A percentile compares a stretch with the other conserved stretches of the same genome.
Conservation (phyloP, 37 sponge, comb jelly and placozoan genomes). For the Hormiphora californensis region DNA sequence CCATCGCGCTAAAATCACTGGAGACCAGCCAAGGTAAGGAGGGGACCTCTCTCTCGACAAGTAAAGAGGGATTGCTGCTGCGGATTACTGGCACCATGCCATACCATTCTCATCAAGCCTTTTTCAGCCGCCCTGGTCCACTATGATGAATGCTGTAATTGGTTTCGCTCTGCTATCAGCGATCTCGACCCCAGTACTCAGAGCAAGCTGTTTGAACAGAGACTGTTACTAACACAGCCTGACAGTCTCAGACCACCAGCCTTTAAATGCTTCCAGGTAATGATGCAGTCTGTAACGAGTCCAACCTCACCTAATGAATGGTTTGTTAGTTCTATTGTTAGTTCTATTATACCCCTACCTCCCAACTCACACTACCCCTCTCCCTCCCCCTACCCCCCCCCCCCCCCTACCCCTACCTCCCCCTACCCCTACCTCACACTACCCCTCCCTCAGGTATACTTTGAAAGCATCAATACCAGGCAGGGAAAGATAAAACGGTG, state of each 20-base stretch:
- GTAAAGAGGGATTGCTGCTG: too few species aligned
- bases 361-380: too few species aligned
- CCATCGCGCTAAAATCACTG: conserved; percentile 1
- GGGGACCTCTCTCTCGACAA: too few species aligned
- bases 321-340: too few species aligned
- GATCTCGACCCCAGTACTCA: conserved; percentile 79
- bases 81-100: background rate
- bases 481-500: conserved; percentile 48
- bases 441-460: background rate
- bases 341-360: too few species aligned
- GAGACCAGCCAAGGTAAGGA: background rate
- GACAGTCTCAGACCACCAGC: conserved; percentile 18
- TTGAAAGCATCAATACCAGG: background rate
- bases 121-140: conserved; percentile 20
- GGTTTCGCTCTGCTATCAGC: conserved; percentile 72
- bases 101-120: too few species aligned
- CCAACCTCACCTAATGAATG: too few species aligned
- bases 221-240: conserved; percentile 54
- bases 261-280: conserved; percentile 44
- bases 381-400: too few species aligned
- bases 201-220: conserved; percentile 62
- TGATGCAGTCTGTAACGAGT: too few species aligned
- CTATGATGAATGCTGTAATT: conserved; percentile 68
- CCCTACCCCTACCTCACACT: too few species aligned
- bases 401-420: too few species aligned